Evolutionary conservation across 1,140 invertebrate genomes (phyloP), one percentile per base, ranked within the genome.

Genomic region (Mycetomoellerius zeteki): DNA sequence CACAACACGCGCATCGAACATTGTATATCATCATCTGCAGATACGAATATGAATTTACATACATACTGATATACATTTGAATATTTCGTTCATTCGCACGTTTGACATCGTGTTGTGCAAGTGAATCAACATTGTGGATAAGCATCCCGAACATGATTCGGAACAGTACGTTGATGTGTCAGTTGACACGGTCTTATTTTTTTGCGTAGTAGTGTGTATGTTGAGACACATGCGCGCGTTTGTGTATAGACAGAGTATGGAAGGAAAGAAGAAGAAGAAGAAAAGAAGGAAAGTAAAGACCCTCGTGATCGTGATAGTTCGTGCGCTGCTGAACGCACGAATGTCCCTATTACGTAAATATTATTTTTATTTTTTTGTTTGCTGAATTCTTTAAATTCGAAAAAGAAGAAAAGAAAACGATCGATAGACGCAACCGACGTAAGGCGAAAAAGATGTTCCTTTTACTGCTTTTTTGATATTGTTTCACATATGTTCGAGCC

Each of bases 381-480:
- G 80, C 37, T 37, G 43, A 82, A 60, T 73, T 21, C 24, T 73
- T 50, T 58, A 33, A 60, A 75, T 60, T 14, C n/a, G 19, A 65
- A 65, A 47, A 69, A 69, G 67, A 37, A 50, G 47, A 16, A 50
- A 33, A 14, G 14, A 58, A 60, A 81, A 82, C 12, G 10, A 56
- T 75, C 54, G n/a, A 60, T 24, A 58, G 37, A 82, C 54, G 56
- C 54, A 84, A 84, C 37, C 56, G 80, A 84, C n/a, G 65, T 52
- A 81, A 81, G 64, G 52, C 27, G 54, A 73, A 60, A 84, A 60
- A 62, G n/a, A 84, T 84, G 80, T 84, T 84, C 80, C 80, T 84
- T 75, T 84, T 84, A 84, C 12, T 73, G 69, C 54, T 60, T 54
- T 84, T 84, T 84, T 84, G 37, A 84, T 84, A 81, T 81, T 81